Evolutionary conservation across 2,113 vertebrate species (phyloP).

Genomic region (Rhea americana): DNA sequence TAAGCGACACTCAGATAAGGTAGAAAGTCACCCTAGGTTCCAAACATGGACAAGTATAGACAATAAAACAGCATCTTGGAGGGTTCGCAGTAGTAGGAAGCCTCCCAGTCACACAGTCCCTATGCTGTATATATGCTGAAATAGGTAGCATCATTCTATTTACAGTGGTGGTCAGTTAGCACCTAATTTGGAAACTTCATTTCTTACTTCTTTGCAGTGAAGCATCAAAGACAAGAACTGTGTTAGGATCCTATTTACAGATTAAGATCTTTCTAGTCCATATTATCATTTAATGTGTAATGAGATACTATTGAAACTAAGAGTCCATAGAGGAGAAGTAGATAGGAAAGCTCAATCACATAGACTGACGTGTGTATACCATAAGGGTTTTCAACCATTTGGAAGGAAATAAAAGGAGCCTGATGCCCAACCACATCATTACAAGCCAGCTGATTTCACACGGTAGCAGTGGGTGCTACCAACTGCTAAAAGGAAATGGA

Average conservation of each 20-base stretch:
- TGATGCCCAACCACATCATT: neutral
- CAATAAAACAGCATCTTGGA: neutral
- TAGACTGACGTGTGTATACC: neutral
- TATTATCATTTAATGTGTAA: neutral
- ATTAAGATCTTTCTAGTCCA: neutral
- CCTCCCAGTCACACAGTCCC: neutral
- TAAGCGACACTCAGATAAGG: neutral
- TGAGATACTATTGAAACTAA: neutral
- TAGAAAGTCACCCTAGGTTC: neutral
- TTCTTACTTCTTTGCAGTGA: neutral
- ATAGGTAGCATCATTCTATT: neutral
- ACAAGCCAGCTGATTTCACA: neutral
- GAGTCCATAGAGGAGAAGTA: neutral
- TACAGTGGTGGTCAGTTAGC: neutral
- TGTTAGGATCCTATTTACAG: neutral
- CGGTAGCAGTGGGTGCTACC: neutral
- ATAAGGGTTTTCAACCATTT: neutral
- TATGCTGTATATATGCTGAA: neutral
- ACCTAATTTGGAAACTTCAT: neutral
- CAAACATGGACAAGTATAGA: neutral
- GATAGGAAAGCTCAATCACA: neutral
- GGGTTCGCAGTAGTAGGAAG: neutral
- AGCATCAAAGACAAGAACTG: neutral
- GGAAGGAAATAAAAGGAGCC: neutral
- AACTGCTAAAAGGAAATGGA: neutral